Conservation (phyloP, 2,113 vertebrate genomes). For the Syngnathus scovelli region DNA sequence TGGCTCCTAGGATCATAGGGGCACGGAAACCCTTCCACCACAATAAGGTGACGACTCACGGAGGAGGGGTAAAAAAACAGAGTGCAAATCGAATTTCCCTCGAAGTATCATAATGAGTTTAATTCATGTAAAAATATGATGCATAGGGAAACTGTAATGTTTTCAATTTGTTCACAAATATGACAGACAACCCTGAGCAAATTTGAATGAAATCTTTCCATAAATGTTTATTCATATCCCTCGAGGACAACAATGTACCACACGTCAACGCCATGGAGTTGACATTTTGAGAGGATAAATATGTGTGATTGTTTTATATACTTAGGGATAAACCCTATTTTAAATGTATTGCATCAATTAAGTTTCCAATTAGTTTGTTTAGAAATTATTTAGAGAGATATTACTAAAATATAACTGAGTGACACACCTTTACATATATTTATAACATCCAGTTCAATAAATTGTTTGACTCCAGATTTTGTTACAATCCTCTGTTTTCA, state of each 20-base stretch:
- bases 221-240: neutral
- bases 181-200: neutral
- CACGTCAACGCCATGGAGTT: neutral
- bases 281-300: neutral
- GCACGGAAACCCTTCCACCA: too few relatives aligned
- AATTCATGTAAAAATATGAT: neutral
- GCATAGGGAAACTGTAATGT: neutral
- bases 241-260: neutral
- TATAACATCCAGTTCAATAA: too few relatives aligned
- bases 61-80: too few relatives aligned
- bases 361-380: neutral
- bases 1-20: too few relatives aligned
- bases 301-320: neutral
- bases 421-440: too few relatives aligned
- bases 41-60: too few relatives aligned
- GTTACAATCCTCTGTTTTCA: too few relatives aligned
- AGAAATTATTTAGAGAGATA: too few relatives aligned
- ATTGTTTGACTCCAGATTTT: too few relatives aligned
- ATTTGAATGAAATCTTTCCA: neutral
- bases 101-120: neutral
- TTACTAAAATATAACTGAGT: too few relatives aligned
- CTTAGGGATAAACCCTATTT: too few relatives aligned
- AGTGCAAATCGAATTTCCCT: neutral
- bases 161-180: neutral
- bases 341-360: neutral